These are phyloP conservation scores for Callospermophilus lateralis DNA, from an alignment of 2,113 vertebrate genomes.

Conservation along the genomic window DNA sequence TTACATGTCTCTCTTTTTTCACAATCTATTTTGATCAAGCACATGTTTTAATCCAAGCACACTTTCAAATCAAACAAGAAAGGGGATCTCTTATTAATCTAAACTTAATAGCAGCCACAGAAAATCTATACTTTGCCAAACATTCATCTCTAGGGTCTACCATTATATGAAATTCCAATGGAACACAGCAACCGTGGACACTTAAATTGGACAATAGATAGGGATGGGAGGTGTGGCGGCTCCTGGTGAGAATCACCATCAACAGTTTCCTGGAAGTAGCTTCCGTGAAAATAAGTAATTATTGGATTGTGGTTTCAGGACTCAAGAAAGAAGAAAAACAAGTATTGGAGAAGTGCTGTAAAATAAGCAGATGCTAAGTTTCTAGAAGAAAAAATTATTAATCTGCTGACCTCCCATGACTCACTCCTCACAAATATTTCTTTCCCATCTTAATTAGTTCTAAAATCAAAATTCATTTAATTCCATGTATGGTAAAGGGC, in stretches of 20 bases:
- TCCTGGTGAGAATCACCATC: background rate
- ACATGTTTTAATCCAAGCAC: background rate
- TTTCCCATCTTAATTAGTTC: slow-evolving; percentile 65
- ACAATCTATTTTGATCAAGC: background rate
- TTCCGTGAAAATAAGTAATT: slow-evolving; percentile 40
- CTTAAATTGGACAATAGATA: background rate
- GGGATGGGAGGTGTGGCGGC: too few relatives aligned
- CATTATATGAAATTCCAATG: background rate
- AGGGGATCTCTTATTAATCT: background rate
- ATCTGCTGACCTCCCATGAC: slow-evolving; percentile 36
- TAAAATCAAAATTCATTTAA: slow-evolving; percentile 70
- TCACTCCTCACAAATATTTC: background rate
- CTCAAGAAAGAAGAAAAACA: background rate
- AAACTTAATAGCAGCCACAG: background rate
- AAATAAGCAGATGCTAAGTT: background rate
- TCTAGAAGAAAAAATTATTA: slow-evolving; percentile 36
- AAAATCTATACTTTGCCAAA: background rate
- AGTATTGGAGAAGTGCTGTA: background rate
- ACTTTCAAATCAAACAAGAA: background rate
- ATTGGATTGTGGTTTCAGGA: slow-evolving; percentile 56
- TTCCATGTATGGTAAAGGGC: background rate
- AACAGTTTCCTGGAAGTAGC: background rate
- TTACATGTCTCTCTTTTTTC: background rate
- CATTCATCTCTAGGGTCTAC: background rate
- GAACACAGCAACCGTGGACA: background rate